Conservation (phyloP, 2,797 vertebrate species). For the Eutrigla gurnardus region DNA sequence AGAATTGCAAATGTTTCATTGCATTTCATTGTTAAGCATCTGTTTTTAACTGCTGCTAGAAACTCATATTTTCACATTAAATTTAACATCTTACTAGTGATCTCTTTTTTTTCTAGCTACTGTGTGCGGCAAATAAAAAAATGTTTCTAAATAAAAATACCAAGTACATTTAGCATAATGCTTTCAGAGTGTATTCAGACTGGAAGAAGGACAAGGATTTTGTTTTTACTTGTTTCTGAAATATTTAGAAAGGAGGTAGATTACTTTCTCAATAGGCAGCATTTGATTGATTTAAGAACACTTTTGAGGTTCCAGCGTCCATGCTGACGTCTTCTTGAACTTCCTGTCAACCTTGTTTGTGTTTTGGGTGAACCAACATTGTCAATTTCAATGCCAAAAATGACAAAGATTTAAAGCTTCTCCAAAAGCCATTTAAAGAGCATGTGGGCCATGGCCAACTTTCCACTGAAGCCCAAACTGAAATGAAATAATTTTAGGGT, state of each 20-base stretch:
- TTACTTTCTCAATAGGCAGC: not conserved
- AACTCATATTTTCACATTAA: not conserved
- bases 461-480: slow-evolving; percentile 38
- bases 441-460: slow-evolving; percentile 12
- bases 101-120: not conserved
- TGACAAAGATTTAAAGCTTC: slow-evolving; percentile 27
- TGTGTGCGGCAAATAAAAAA: not conserved
- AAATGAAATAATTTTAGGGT: slow-evolving; percentile 17
- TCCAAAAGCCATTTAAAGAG: slow-evolving; percentile 14
- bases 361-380: slow-evolving; percentile 12
- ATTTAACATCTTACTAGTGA: not conserved
- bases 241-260: slow-evolving; percentile 4
- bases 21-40: not conserved
- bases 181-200: not conserved
- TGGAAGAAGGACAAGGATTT: not conserved
- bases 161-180: not conserved
- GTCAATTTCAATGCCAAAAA: slow-evolving; percentile 21
- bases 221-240: slow-evolving; percentile 9
- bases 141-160: not conserved
- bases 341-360: slow-evolving; percentile 10
- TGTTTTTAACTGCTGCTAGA: not conserved
- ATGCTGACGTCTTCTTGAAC: slow-evolving; percentile 14
- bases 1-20: not conserved
- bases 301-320: too few species aligned
- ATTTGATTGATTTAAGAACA: not conserved